A percentile compares a stretch with the other conserved stretches of the same genome.
Evolutionary conservation across 2,888 invertebrate genomes (phyloP).

Genomic region (Chaetogeoica ovagalla): DNA sequence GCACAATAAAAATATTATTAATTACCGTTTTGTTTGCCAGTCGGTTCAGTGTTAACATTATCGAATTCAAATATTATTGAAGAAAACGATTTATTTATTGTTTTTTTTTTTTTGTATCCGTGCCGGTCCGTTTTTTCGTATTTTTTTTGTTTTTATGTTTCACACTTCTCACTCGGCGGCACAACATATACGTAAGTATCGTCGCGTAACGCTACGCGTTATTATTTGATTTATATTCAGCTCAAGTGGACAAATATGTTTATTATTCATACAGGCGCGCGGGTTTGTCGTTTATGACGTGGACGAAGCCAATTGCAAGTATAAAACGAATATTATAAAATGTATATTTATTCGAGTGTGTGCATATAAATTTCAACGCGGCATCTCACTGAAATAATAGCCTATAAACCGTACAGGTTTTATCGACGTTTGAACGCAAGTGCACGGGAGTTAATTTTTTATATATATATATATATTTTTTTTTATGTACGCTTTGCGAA

Average conservation of each 20-base stretch:
- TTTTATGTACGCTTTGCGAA: no score
- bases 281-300: background rate
- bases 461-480: background rate
- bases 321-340: background rate
- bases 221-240: background rate
- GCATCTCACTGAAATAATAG: background rate
- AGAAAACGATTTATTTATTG: no score
- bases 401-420: background rate
- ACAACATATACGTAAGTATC: no score
- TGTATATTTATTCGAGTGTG: background rate
- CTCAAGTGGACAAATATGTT: background rate
- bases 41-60: no score
- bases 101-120: no score
- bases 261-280: background rate
- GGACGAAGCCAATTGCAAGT: background rate
- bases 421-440: background rate
- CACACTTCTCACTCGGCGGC: background rate
- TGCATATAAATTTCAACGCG: background rate
- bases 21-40: no score
- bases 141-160: background rate
- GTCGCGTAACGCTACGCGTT: background rate
- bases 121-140: no score
- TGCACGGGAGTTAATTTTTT: no score
- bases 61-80: no score
- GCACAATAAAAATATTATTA: no score